Percentiles rank a stretch among this genome's conserved stretches.
phyloP scores from a whole-genome alignment of 2,888 invertebrate species.

The Epinotia demarniana region DNA sequence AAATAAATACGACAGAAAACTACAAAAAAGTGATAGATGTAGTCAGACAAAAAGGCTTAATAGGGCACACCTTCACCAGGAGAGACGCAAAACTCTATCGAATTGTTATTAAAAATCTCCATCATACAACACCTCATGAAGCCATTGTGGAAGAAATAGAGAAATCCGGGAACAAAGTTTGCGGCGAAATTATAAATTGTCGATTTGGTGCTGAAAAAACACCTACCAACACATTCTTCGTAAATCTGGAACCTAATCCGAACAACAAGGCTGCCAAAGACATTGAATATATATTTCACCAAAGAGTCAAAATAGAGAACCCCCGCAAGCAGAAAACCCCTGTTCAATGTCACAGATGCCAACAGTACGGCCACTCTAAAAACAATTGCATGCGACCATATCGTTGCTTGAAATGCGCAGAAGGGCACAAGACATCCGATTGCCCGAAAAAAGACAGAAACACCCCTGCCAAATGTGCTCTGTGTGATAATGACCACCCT shows the following conservation, averaged over 20 bases:
- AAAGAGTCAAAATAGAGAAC: slow-evolving; percentile 46
- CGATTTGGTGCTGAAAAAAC: neutral
- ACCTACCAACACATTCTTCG: slow-evolving; percentile 15
- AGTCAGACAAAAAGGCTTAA: slow-evolving; percentile 1
- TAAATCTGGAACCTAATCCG: slow-evolving; percentile 13
- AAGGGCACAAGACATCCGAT: slow-evolving; percentile 47
- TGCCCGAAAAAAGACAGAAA: slow-evolving; percentile 46
- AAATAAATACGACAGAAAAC: neutral
- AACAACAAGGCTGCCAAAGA: slow-evolving; percentile 17
- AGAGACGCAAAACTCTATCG: neutral
- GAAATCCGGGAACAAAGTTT: neutral
- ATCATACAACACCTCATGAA: no score
- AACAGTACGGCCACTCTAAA: slow-evolving; percentile 50
- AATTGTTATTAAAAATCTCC: slow-evolving; percentile 12
- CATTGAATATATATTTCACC: slow-evolving; percentile 44
- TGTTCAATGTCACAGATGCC: slow-evolving; percentile 49
- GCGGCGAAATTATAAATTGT: slow-evolving; percentile 10
- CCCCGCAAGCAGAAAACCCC: slow-evolving; percentile 43
- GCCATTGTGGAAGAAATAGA: slow-evolving; percentile 16
- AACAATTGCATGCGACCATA: slow-evolving; percentile 50
- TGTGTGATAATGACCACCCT: slow-evolving; percentile 44
- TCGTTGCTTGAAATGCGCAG: slow-evolving; percentile 49
- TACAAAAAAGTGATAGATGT: neutral
- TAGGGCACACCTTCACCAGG: neutral
- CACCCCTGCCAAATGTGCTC: slow-evolving; percentile 47